Percentiles rank a stretch among this genome's conserved stretches.
Conservation (phyloP, 1,140 invertebrate species). For the Nasonia longicornis region DNA sequence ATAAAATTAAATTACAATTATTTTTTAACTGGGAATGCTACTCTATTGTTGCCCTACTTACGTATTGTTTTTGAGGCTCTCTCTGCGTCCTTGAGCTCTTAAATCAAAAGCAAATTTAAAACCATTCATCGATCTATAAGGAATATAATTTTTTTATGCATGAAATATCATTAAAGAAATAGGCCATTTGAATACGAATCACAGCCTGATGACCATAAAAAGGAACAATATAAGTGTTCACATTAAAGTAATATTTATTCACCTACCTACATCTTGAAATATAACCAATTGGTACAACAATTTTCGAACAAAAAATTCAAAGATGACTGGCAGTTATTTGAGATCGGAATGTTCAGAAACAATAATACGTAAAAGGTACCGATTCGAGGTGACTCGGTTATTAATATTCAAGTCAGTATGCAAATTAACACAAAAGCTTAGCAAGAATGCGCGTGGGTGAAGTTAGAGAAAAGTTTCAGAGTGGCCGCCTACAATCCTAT, state of each 20-base stretch:
- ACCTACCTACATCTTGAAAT: not conserved
- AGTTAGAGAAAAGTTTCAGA: not conserved
- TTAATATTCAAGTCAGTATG: conserved; percentile 4
- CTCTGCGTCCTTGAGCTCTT: conserved; percentile 96
- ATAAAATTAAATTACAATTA: too few species aligned
- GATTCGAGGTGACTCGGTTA: not conserved
- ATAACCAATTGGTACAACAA: not conserved
- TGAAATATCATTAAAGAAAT: not conserved
- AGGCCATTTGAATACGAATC: not conserved
- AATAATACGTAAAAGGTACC: not conserved
- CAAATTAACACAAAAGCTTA: not conserved
- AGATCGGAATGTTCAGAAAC: not conserved
- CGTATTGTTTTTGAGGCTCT: conserved; percentile 82
- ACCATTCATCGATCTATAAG: not conserved
- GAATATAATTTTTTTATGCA: conserved; percentile 4
- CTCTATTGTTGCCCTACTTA: conserved; percentile 53
- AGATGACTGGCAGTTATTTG: not conserved
- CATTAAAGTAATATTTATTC: not conserved
- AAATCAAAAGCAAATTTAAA: conserved; percentile 57
- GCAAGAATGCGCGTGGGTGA: not conserved
- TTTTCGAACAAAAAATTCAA: not conserved
- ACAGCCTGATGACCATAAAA: not conserved
- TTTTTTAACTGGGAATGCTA: too few species aligned
- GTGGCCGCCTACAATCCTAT: not conserved
- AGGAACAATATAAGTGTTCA: not conserved